Evolutionary conservation across 2,888 invertebrate genomes (phyloP), one percentile per base, ranked within the genome.

Genomic region (Abscondita cerata): DNA sequence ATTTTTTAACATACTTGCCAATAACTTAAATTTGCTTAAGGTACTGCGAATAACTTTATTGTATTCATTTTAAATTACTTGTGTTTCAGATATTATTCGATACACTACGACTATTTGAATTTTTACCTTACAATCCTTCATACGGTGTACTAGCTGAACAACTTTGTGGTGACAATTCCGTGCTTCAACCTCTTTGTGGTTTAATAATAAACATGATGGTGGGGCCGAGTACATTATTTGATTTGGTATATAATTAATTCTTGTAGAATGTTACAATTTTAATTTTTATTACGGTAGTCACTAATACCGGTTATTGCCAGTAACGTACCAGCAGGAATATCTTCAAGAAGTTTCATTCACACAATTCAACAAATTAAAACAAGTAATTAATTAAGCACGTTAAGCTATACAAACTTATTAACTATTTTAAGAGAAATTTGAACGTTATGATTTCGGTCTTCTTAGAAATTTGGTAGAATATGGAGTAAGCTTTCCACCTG

Each of bases 221-320:
- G n/a, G 60, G 60, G 4, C 48, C 5, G 85, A 87, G 72, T 81
- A 82, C 41, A 79, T 78, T 12, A 85, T 79, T 83, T 16, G 84
- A 86, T 71, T 72, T 79, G 74, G 86, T 86, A 80, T 76, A 75
- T 64, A 12, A 8, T 48, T 31, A 36, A 9, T n/a, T 31, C 18
- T 15, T 38, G 9, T 9, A 6, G 6, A 33, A 6, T 33, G 9
- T 9, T 33, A 6, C 25, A 6, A 6, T 25, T 25, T 25, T 25
- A 25, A 25, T 25, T 25, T 25, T 25, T 25, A 25, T 4, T 6
- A 25, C 25, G 25, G 2, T 18, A 62, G 62, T 52, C 52, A 5
- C 34, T 33, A 12, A 12, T 55, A 4, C 48, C 55, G 3, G 13
- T 55, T 2, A 20, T 55, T 18, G 16, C 13, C 2, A 48, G 19